Base-by-base conservation (phyloP, 2,113 vertebrate genomes). In the Sander lucioperca region DNA sequence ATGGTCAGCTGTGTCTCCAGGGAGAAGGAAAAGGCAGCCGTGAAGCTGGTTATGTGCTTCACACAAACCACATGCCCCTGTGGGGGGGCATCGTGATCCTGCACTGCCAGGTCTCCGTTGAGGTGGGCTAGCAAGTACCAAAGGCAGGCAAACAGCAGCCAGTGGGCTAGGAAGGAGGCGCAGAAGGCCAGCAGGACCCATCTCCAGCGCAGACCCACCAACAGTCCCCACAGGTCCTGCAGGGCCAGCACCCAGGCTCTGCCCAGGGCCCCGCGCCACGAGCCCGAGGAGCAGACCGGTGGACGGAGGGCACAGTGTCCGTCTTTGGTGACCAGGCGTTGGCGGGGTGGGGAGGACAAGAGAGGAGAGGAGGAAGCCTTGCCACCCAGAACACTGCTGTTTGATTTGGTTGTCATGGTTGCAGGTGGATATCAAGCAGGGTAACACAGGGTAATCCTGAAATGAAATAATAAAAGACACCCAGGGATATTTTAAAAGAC, bases 1-100 rank as follows among this genome's bases (percentile, higher is more conserved):
- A 99, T 99, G 14, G 98, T 99, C 88, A 99, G 96, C 91, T 99
- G 98, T 0, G 98, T 99, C 93, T 99, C 98, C 95, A 99, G 91
- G 1, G 98, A 98, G 87, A 99, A 99, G 39, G 98, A 99, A 91
- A 99, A 99, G 3, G 98, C 98, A 12, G 97, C 97, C 58, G 97
- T 97, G 86, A 99, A 99, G 69, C 97, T 98, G 62, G 96, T 99
- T 88, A 99, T 97, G 79, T 99, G 95, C 91, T 98, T 99, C 76
- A 99, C 98, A 77, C 98, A 99, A 79, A 99, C 97, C 71, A 97
- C 97, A 70, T 99, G 98, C 74, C 97, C 98, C 74, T 96, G 95
- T 43, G 97, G 98, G 19, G 97, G 97, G 50, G 95, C 92, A 50
- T 98, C 96, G 0, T 98, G 97, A 78, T 99, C 95, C 86, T 76